These are phyloP conservation scores for Oedothorax gibbosus DNA, from an alignment of 1,140 invertebrate species.

Conservation along the genomic window DNA sequence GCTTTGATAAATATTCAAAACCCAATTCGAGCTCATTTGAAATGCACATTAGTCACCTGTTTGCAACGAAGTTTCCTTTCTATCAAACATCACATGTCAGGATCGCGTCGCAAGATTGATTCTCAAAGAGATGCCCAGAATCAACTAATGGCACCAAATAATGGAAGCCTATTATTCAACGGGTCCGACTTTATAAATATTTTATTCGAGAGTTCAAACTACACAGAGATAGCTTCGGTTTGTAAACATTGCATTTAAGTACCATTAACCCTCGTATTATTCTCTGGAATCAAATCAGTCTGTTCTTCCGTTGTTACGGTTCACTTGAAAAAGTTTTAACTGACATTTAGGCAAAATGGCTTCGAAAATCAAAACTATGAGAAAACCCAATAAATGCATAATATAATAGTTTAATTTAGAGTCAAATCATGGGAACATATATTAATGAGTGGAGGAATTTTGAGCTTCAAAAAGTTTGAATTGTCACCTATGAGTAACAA, in stretches of 20 bases:
- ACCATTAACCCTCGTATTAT: constrained; percentile 19
- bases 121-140: constrained; percentile 18
- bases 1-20: too few species aligned
- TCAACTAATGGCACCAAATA: constrained; percentile 15
- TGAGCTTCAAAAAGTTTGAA: too few species aligned
- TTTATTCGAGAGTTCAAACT: constrained; percentile 23
- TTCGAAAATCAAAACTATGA: too few species aligned
- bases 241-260: constrained; percentile 31
- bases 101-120: background rate
- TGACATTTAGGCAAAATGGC: background rate
- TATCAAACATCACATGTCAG: too few species aligned
- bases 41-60: too few species aligned
- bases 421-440: background rate
- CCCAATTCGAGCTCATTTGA: too few species aligned
- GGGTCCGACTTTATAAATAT: constrained; percentile 26
- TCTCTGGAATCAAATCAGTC: background rate
- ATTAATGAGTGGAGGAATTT: too few species aligned
- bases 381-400: background rate
- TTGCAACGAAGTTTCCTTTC: too few species aligned
- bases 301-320: background rate
- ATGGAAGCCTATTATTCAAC: constrained; percentile 23
- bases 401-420: background rate
- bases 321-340: background rate
- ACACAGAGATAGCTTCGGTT: constrained; percentile 29
- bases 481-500: too few species aligned